Conservation (phyloP, 2,888 invertebrate species). For the Agonopterix subpropinquella region DNA sequence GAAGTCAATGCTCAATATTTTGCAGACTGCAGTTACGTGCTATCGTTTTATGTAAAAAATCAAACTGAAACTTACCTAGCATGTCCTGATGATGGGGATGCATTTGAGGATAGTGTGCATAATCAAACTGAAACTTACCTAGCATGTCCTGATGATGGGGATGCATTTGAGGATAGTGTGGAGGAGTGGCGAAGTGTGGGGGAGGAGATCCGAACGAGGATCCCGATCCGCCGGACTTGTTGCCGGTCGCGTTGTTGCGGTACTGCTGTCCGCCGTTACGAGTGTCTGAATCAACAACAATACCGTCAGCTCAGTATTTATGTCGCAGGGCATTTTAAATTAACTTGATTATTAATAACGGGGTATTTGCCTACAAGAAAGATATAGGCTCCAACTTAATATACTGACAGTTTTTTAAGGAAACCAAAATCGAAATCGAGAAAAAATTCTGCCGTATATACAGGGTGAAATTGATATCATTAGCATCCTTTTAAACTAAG, state of each 20-base stretch:
- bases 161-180: constrained; percentile 66
- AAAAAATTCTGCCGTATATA: too few relatives aligned
- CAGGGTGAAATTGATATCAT: too few relatives aligned
- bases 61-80: constrained; percentile 41
- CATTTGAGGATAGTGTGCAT: constrained; percentile 66
- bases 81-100: constrained; percentile 72
- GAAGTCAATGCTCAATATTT: too few relatives aligned
- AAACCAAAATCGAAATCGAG: too few relatives aligned
- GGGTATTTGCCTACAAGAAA: too few relatives aligned
- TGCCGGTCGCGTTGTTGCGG: constrained; percentile 51
- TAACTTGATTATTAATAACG: too few relatives aligned
- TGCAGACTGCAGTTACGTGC: too few relatives aligned
- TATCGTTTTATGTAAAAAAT: too few relatives aligned
- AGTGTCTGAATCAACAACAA: constrained; percentile 28
- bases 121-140: constrained; percentile 30
- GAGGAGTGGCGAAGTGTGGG: constrained; percentile 63
- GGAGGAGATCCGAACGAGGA: constrained; percentile 70
- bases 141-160: constrained; percentile 72
- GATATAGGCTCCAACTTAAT: too few relatives aligned
- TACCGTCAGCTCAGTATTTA: background rate
- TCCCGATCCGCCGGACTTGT: constrained; percentile 57
- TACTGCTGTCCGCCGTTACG: constrained; percentile 62
- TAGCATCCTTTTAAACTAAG: too few relatives aligned
- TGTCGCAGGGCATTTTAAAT: background rate
- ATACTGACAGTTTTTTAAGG: too few relatives aligned